Percentiles rank a stretch among this genome's conserved stretches.
Conservation (phyloP, 1,140 invertebrate genomes). For the Lasioglossum albipes region DNA sequence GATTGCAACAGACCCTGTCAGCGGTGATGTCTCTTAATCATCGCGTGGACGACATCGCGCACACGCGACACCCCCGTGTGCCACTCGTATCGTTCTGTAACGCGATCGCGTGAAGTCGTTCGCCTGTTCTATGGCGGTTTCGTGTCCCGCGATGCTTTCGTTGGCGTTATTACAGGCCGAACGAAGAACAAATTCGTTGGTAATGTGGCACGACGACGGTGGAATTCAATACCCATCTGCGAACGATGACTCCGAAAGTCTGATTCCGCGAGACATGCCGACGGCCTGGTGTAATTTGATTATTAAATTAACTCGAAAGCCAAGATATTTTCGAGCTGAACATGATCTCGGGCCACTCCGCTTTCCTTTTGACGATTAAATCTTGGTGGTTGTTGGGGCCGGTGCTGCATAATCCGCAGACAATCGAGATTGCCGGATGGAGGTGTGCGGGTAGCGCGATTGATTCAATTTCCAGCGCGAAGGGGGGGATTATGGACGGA, state of each 20-base stretch:
- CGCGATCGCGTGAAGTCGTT: not conserved
- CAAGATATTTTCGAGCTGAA: not conserved
- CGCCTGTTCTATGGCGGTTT: too few relatives aligned
- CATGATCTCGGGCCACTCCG: too few relatives aligned
- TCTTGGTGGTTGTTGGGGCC: constrained; percentile 8
- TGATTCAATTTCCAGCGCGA: constrained; percentile 56
- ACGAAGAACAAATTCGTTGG: not conserved
- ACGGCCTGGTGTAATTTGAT: too few relatives aligned
- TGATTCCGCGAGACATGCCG: too few relatives aligned
- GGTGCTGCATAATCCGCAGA: constrained; percentile 41
- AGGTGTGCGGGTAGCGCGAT: constrained; percentile 49
- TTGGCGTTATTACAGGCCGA: not conserved
- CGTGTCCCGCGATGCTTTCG: not conserved
- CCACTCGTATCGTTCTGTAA: not conserved
- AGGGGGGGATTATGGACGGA: constrained; percentile 25
- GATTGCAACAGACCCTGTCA: not conserved
- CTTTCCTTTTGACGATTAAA: constrained; percentile 5
- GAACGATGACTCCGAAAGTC: not conserved
- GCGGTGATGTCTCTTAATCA: not conserved
- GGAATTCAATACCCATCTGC: not conserved
- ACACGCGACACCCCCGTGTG: not conserved
- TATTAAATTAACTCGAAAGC: too few relatives aligned
- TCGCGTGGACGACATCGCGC: not conserved
- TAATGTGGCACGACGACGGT: not conserved
- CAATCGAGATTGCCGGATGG: constrained; percentile 33